Conservation (phyloP, 2,888 invertebrate species). For the Ommatoiulus sabulosus region DNA sequence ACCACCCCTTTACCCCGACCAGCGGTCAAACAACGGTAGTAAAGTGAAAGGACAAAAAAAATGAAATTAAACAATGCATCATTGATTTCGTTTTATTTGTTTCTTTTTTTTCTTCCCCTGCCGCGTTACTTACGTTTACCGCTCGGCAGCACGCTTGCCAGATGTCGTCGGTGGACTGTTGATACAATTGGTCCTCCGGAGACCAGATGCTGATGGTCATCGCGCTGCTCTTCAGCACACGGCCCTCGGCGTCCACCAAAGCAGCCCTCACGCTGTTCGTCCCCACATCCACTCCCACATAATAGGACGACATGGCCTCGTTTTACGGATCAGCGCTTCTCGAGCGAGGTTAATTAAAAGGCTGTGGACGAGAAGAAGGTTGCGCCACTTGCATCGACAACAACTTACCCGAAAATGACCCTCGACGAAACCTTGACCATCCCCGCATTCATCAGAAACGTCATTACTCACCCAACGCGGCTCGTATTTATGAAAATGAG, state of each 20-base stretch:
- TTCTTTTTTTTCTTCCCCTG: neutral
- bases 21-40: neutral
- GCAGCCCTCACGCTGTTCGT: slow-evolving; percentile 91
- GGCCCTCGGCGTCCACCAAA: slow-evolving; percentile 78
- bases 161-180: slow-evolving; percentile 91
- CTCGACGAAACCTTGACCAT: neutral
- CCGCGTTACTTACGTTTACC: slow-evolving; percentile 76
- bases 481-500: neutral
- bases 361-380: neutral
- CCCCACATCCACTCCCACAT: slow-evolving; percentile 93
- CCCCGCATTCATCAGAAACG: neutral
- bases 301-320: slow-evolving; percentile 69
- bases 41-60: neutral
- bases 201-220: slow-evolving; percentile 79
- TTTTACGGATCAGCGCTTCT: neutral
- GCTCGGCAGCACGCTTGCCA: slow-evolving; percentile 81
- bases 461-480: neutral
- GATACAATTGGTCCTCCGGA: slow-evolving; percentile 81
- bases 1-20: neutral
- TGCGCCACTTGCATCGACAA: neutral
- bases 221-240: slow-evolving; percentile 68
- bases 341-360: neutral
- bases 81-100: neutral
- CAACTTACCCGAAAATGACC: neutral
- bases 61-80: slow-evolving; percentile 27